A percentile compares a stretch with the other conserved stretches of the same genome.
phyloP scores from a whole-genome alignment of 2,797 vertebrate species.

The Mustela erminea region DNA sequence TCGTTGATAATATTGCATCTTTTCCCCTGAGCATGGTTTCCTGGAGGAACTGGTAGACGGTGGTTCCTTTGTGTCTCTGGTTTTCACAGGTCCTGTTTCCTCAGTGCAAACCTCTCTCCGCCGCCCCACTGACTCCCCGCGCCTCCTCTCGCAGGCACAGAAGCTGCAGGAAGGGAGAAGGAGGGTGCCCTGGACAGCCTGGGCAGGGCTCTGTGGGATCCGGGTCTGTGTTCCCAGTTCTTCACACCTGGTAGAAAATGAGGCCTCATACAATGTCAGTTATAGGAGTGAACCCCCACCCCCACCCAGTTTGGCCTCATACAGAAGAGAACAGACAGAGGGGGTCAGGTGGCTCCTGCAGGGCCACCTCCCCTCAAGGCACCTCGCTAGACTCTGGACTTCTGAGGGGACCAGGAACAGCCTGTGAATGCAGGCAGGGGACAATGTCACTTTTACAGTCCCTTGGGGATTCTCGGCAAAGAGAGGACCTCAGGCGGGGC shows the following conservation, averaged over 20 bases:
- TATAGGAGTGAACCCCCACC: not conserved
- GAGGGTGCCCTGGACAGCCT: not conserved
- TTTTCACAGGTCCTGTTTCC: not conserved
- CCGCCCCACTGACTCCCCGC: rapidly evolving
- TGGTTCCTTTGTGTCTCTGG: not conserved
- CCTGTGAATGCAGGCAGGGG: not conserved
- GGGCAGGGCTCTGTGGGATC: not conserved
- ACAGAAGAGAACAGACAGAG: not conserved
- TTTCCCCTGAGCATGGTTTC: not conserved
- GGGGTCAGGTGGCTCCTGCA: not conserved
- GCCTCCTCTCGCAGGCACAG: rapidly evolving
- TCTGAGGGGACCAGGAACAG: not conserved
- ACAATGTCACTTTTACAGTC: not conserved
- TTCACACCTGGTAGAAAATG: not conserved
- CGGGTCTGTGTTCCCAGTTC: not conserved
- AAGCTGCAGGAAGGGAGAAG: not conserved
- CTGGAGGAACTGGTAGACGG: not conserved
- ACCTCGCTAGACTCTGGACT: not conserved
- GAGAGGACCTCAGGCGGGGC: not conserved
- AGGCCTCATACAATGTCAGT: not conserved
- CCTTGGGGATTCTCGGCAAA: rapidly evolving
- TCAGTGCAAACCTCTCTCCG: not conserved
- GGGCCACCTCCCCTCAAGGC: not conserved
- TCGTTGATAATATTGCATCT: not conserved
- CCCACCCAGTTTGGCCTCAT: not conserved